These are phyloP conservation scores for Opisthocomus hoazin DNA, from an alignment of 2,113 vertebrate species.

Conservation along the genomic window DNA sequence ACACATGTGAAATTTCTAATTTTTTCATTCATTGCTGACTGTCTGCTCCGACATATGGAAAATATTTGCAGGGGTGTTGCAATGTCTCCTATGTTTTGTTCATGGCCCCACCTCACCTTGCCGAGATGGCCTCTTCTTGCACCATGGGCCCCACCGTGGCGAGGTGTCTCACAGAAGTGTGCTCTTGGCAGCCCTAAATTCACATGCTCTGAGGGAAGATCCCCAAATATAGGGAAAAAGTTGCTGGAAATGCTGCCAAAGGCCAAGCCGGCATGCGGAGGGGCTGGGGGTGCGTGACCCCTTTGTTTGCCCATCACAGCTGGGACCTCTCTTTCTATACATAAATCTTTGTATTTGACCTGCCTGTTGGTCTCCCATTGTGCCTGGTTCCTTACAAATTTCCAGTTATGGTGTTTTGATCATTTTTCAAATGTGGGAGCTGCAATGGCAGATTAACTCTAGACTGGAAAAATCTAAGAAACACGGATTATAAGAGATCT, in stretches of 20 bases:
- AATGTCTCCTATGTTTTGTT: background rate
- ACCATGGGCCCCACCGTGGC: fast-evolving
- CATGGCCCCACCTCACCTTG: background rate
- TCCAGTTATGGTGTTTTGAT: background rate
- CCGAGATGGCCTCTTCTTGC: background rate
- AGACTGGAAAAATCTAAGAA: background rate
- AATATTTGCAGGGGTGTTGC: background rate
- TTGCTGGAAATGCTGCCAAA: background rate
- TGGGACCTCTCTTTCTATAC: background rate
- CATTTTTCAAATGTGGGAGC: background rate
- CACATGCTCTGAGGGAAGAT: background rate
- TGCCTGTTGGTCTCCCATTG: background rate
- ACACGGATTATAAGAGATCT: background rate
- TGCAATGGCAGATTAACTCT: background rate
- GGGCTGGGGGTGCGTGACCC: background rate
- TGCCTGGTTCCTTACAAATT: background rate
- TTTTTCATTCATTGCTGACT: background rate
- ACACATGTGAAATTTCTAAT: background rate
- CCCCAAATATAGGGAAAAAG: fast-evolving
- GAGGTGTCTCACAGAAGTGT: fast-evolving
- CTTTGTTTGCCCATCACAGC: background rate
- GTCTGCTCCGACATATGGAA: background rate
- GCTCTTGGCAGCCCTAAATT: background rate
- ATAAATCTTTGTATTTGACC: background rate
- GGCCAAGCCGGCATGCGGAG: background rate